phyloP scores from a whole-genome alignment of 2,797 vertebrate genomes.

The Mormyrops attenuatus region DNA sequence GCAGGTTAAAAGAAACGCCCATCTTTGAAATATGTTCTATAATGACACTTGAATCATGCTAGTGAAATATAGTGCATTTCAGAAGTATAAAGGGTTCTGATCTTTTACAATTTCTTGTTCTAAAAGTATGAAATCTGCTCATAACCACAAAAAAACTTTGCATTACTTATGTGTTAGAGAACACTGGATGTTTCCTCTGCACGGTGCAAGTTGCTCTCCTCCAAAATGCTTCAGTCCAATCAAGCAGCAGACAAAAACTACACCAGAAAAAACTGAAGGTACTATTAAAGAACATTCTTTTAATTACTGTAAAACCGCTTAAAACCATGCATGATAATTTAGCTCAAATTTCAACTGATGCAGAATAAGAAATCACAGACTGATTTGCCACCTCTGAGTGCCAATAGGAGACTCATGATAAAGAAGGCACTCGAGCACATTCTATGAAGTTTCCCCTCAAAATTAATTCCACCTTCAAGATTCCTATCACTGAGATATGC shows the following conservation, averaged over 20 bases:
- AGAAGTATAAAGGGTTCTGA: neutral
- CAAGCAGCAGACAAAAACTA: neutral
- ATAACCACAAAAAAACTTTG: neutral
- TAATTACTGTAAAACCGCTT: slow-evolving; percentile 74
- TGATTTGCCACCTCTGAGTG: slow-evolving; percentile 83
- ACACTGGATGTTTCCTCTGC: neutral
- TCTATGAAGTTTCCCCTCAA: slow-evolving; percentile 78
- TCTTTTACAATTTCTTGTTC: neutral
- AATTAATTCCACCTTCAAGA: slow-evolving; percentile 97
- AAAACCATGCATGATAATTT: slow-evolving; percentile 76
- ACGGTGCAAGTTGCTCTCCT: neutral
- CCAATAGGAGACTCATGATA: slow-evolving; percentile 87
- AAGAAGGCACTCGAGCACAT: slow-evolving; percentile 78
- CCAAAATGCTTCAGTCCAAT: neutral
- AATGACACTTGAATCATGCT: neutral
- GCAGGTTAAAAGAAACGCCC: slow-evolving; percentile 14
- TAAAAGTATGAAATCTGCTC: neutral
- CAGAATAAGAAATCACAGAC: slow-evolving; percentile 78
- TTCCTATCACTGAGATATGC: slow-evolving; percentile 86
- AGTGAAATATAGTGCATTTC: neutral
- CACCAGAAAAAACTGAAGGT: slow-evolving; percentile 64
- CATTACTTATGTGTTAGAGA: neutral
- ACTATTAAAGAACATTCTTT: slow-evolving; percentile 82
- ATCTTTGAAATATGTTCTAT: neutral
- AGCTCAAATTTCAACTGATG: slow-evolving; percentile 81